Conservation (phyloP, 2,113 vertebrate species). For the Ciconia maguari region DNA sequence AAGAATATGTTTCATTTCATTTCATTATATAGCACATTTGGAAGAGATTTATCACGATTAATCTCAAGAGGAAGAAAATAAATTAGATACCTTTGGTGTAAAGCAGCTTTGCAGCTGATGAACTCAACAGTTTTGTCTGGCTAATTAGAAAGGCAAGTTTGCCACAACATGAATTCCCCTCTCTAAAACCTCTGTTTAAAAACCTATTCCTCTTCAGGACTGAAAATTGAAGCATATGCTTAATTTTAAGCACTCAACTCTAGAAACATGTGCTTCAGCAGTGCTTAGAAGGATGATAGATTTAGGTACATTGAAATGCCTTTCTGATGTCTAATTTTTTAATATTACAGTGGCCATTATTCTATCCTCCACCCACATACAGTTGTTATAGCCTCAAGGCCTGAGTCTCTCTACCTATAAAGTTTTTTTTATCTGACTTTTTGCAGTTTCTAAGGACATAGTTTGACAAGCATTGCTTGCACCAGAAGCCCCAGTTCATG, state of each 20-base stretch:
- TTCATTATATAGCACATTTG: constrained; percentile 21
- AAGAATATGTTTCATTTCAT: constrained; percentile 11
- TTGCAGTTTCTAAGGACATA: not conserved
- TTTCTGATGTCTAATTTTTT: not conserved
- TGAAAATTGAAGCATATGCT: not conserved
- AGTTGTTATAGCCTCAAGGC: not conserved
- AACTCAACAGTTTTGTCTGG: not conserved
- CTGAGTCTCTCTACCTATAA: not conserved
- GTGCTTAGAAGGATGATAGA: not conserved
- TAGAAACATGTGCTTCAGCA: not conserved
- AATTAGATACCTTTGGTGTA: constrained; percentile 26
- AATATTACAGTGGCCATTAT: not conserved
- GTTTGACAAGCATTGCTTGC: not conserved
- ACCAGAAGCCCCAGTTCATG: not conserved
- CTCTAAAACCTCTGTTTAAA: not conserved
- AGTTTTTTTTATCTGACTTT: not conserved
- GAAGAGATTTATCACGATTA: constrained; percentile 13
- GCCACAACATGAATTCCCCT: not conserved
- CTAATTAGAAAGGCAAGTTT: not conserved
- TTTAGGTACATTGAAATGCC: not conserved
- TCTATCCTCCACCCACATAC: not conserved
- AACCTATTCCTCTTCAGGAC: not conserved
- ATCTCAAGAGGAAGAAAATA: constrained; percentile 35
- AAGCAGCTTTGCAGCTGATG: not conserved
- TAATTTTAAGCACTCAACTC: not conserved